Percentiles rank a stretch among this genome's conserved stretches.
These are phyloP conservation scores for Andrena marginata DNA, from an alignment of 2,888 invertebrate species.

Conservation along the genomic window DNA sequence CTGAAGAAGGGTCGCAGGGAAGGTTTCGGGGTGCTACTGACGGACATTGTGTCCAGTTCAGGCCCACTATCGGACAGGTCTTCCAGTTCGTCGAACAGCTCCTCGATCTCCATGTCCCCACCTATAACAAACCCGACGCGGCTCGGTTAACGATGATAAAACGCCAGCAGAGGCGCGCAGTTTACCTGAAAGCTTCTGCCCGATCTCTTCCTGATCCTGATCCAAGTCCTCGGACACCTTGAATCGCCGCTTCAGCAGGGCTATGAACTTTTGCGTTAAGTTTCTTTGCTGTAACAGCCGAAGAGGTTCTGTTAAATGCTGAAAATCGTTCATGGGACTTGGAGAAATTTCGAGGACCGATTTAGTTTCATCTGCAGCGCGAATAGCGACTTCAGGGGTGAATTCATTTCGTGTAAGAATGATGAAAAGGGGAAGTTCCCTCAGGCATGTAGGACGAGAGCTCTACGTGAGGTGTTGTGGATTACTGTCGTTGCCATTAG, in stretches of 20 bases:
- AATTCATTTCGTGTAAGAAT: no score
- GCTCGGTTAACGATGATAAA: constrained; percentile 31
- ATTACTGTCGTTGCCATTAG: no score
- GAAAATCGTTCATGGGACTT: neutral
- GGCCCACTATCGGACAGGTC: constrained; percentile 98
- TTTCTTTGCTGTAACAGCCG: constrained; percentile 92
- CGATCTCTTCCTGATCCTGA: constrained; percentile 86
- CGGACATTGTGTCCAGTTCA: constrained; percentile 97
- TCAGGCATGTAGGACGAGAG: no score
- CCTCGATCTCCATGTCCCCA: constrained; percentile 96
- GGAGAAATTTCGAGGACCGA: neutral
- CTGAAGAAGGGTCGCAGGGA: constrained; percentile 98
- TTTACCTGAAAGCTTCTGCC: constrained; percentile 86
- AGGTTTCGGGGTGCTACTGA: constrained; percentile 98
- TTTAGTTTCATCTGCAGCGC: neutral
- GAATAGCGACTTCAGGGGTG: no score
- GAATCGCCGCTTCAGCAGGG: constrained; percentile 94
- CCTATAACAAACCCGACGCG: constrained; percentile 82
- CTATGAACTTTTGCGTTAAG: constrained; percentile 98
- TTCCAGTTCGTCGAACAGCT: constrained; percentile 97
- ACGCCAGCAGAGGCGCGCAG: neutral
- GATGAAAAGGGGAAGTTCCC: no score
- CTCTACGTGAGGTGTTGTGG: no score
- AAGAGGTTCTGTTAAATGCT: neutral
- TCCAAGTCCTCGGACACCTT: constrained; percentile 96